phyloP scores from a whole-genome alignment of 1,140 invertebrate species.

The Ptiloglossa arizonensis region DNA sequence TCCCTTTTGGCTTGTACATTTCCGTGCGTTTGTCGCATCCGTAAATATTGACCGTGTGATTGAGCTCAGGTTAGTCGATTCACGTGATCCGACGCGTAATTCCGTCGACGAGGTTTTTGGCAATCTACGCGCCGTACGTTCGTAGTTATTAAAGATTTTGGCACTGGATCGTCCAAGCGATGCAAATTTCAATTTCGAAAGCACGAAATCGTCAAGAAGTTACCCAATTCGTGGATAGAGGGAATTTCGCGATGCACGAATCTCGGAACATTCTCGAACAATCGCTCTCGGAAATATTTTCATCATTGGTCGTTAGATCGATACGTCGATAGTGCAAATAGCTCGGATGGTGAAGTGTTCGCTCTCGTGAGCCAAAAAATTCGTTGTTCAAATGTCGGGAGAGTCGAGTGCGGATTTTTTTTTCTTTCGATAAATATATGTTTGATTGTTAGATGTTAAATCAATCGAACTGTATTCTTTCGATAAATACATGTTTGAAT shows the following conservation, averaged over 20 bases:
- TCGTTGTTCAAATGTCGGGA: no score
- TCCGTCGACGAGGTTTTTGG: conserved; percentile 46
- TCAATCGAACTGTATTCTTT: no score
- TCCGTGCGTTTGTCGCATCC: no score
- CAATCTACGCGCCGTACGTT: not conserved
- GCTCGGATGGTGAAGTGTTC: no score
- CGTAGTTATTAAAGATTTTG: conserved; percentile 7
- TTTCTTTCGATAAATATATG: no score
- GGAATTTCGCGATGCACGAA: not conserved
- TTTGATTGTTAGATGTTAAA: no score
- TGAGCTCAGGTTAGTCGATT: not conserved
- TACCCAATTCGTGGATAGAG: not conserved
- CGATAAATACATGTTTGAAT: no score
- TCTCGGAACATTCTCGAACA: not conserved
- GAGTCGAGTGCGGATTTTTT: no score
- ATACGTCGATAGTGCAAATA: no score
- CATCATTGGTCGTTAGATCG: no score
- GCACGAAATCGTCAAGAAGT: not conserved
- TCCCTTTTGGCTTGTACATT: not conserved
- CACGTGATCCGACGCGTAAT: conserved; percentile 39
- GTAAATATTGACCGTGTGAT: not conserved
- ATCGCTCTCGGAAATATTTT: no score
- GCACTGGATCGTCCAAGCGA: not conserved
- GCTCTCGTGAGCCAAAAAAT: no score
- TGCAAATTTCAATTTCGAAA: conserved; percentile 13